Evolutionary conservation across 1,140 invertebrate genomes (phyloP), one percentile per base, ranked within the genome.

Genomic region (Caligus rogercresseyi): DNA sequence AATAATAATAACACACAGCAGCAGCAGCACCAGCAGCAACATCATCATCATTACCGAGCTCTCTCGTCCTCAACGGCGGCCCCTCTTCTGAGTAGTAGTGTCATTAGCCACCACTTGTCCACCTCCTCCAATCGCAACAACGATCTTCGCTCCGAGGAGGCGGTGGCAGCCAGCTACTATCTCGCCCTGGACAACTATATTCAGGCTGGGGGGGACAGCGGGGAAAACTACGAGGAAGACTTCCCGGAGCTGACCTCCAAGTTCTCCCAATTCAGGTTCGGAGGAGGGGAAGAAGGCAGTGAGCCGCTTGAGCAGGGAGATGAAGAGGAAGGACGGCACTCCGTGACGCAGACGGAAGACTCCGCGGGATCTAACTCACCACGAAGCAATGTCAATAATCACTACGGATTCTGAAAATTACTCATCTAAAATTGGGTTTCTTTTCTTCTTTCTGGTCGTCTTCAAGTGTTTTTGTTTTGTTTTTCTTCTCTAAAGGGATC

Each of bases 201-300:
- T 43, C 31, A 43, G 7, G n/a, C 7, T n/a, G n/a, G n/a, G 7
- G 4, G 16, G 13, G 53, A 54, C 4, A 19, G 11, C 21, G 53
- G 53, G 21, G 53, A 23, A 11, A 23, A 11, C 11, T 54, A 54
- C 21, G 53, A 54, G 21, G 53, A 54, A 16, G 53, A 54, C 16
- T 54, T 54, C 16, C 53, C 53, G 11, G 53, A 54, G 21, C 21
- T 54, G 53, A 54, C 53, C 53, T 16, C 53, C 4, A 54, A 54
- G 53, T 54, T 54, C 53, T 19, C n/a, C 16, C 53, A 54, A 16
- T 54, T 54, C 11, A 16, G 53, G 21, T 54, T 54, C n/a, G 53
- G 21, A 7, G 25, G 2, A 13, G 31, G n/a, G 31, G 31, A 43
- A 11, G 31, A 43, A n/a, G 7, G 7, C 31, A 43, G n/a, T 43